A percentile compares a stretch with the other conserved stretches of the same genome.
Evolutionary conservation across 1,140 invertebrate genomes (phyloP).

Genomic region (Trachelipus rathkii): DNA sequence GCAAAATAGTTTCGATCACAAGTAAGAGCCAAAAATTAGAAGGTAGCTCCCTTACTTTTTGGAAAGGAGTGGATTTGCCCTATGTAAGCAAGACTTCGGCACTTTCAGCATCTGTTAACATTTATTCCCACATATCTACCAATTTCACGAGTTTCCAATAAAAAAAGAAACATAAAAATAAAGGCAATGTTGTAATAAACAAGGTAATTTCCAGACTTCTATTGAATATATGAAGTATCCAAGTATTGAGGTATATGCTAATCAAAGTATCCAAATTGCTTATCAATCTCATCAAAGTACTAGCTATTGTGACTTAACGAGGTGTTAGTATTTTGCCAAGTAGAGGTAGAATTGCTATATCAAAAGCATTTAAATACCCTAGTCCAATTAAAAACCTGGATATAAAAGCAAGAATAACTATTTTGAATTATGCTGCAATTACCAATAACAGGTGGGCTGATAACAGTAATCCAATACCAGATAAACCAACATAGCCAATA

Average conservation of each 20-base stretch:
- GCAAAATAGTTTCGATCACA: not conserved
- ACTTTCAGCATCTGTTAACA: not conserved
- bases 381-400: not conserved
- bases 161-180: not conserved
- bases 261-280: not conserved
- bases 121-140: not conserved
- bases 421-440: not conserved
- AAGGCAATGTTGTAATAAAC: not conserved
- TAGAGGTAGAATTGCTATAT: not conserved
- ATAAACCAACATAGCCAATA: not conserved
- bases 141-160: not conserved
- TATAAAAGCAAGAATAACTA: not conserved
- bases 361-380: not conserved
- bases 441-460: not conserved
- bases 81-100: not conserved
- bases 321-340: not conserved
- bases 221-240: not conserved
- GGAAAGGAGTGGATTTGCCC: not conserved
- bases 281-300: not conserved
- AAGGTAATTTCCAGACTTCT: not conserved
- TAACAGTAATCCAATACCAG: not conserved
- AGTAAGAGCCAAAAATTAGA: not conserved
- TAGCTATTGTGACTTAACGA: not conserved
- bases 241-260: not conserved
- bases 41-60: not conserved